A percentile compares a stretch with the other conserved stretches of the same genome.
Evolutionary conservation across 2,113 vertebrate genomes (phyloP).

Genomic region (Megaceryle torquata): DNA sequence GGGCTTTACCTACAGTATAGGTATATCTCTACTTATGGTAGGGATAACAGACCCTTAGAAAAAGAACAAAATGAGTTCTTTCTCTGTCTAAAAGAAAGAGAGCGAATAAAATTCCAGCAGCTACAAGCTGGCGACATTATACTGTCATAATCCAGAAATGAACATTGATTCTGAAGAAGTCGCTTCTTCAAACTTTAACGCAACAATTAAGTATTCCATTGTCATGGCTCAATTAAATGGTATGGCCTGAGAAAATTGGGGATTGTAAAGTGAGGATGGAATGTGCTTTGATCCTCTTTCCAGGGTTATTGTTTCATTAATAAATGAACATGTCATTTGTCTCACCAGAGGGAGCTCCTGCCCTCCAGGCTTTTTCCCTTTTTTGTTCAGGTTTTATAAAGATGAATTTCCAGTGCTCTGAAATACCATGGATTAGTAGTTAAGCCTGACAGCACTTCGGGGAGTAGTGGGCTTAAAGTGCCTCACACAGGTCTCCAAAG

Average conservation of each 20-base stretch:
- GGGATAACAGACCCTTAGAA: neutral
- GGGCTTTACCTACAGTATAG: neutral
- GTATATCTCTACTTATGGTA: neutral
- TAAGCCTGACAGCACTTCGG: constrained; percentile 90
- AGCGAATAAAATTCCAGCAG: constrained; percentile 61
- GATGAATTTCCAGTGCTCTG: constrained; percentile 90
- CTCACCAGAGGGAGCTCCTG: constrained; percentile 87
- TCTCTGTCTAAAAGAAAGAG: constrained; percentile 10
- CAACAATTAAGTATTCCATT: constrained; percentile 86
- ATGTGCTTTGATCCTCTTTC: constrained; percentile 97
- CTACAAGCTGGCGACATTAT: constrained; percentile 55
- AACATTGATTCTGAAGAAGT: constrained; percentile 74
- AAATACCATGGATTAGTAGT: constrained; percentile 90
- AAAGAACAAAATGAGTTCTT: constrained; percentile 37
- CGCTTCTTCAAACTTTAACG: constrained; percentile 79
- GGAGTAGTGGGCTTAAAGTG: constrained; percentile 86
- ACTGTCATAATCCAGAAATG: constrained; percentile 71
- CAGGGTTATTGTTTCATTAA: constrained; percentile 95
- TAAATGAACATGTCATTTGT: constrained; percentile 96
- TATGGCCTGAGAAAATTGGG: constrained; percentile 86
- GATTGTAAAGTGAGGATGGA: constrained; percentile 91
- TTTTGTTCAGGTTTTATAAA: constrained; percentile 89
- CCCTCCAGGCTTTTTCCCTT: constrained; percentile 82
- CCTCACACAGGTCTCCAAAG: constrained; percentile 88
- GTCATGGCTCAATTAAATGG: constrained; percentile 87